Evolutionary conservation across 1,140 invertebrate genomes (phyloP).

Genomic region (Helicoverpa zea): DNA sequence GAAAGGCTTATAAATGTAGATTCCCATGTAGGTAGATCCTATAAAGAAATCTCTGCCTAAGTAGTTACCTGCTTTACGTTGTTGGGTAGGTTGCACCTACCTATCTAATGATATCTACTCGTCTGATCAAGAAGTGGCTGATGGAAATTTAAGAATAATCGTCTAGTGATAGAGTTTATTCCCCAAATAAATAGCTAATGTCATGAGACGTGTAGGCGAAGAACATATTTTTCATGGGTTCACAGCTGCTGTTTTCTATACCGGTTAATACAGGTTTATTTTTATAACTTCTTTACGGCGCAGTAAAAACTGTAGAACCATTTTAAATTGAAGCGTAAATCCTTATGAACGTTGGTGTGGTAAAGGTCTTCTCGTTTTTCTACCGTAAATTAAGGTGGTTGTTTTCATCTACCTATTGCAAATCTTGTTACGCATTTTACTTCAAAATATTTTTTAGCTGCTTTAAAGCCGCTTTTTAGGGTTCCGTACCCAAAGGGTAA

Average conservation of each 20-base stretch:
- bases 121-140: too few species aligned
- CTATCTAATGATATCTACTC: too few species aligned
- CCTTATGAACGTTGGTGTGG: slow-evolving; percentile 18
- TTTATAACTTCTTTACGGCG: slow-evolving; percentile 43
- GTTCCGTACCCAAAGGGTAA: too few species aligned
- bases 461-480: too few species aligned
- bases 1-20: neutral
- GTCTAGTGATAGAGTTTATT: neutral
- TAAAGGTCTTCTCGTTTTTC: slow-evolving; percentile 21
- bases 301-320: slow-evolving; percentile 38
- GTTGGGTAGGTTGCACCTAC: too few species aligned
- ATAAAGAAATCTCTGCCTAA: too few species aligned
- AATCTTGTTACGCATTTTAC: slow-evolving; percentile 25
- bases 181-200: neutral
- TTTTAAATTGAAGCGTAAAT: slow-evolving; percentile 41
- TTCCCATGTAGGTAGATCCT: neutral
- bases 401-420: slow-evolving; percentile 11
- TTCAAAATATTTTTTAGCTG: neutral
- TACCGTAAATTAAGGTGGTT: slow-evolving; percentile 6
- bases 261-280: slow-evolving; percentile 39
- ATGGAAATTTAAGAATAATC: neutral
- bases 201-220: too few species aligned
- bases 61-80: too few species aligned
- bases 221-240: slow-evolving; percentile 2
- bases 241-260: slow-evolving; percentile 25